Evolutionary conservation across 2,797 vertebrate genomes (phyloP).

Genomic region (Aulostomus chinensis): DNA sequence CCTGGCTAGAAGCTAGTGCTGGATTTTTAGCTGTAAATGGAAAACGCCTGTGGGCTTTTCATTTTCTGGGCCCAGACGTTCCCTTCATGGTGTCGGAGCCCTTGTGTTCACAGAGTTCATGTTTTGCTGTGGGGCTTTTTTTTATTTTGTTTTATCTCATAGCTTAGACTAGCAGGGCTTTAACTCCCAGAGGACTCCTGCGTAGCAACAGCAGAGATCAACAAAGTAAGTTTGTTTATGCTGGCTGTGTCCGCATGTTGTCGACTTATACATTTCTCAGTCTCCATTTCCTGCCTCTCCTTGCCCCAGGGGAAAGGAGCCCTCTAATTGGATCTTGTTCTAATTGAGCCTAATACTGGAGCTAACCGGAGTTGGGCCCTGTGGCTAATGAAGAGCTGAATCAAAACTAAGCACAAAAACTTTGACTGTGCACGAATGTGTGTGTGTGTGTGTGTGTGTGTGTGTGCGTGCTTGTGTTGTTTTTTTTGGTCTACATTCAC

Average conservation of each 20-base stretch:
- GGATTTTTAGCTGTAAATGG: slow-evolving; percentile 99
- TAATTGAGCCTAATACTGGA: slow-evolving; percentile 99
- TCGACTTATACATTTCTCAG: slow-evolving; percentile 98
- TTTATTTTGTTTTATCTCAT: slow-evolving; percentile 94
- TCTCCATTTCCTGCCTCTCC: slow-evolving; percentile 99
- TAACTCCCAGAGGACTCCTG: slow-evolving; percentile 96
- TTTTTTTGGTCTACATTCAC: slow-evolving; percentile 51
- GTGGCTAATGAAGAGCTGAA: slow-evolving; percentile 96
- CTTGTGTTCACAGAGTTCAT: slow-evolving; percentile 99
- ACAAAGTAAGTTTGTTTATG: slow-evolving; percentile 99
- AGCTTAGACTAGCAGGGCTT: slow-evolving; percentile 98
- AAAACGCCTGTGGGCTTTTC: slow-evolving; percentile 99
- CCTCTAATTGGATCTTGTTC: slow-evolving; percentile 99
- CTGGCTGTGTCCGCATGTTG: slow-evolving; percentile 97
- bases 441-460: slow-evolving; percentile 33
- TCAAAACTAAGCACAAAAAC: slow-evolving; percentile 97
- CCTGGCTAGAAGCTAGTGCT: slow-evolving; percentile 97
- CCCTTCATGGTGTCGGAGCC: slow-evolving; percentile 99
- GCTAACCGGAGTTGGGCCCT: slow-evolving; percentile 95
- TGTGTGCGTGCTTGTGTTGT: slow-evolving; percentile 18
- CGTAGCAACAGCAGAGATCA: slow-evolving; percentile 99
- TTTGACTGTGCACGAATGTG: slow-evolving; percentile 80
- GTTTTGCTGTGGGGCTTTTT: slow-evolving; percentile 95
- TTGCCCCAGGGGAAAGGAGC: slow-evolving; percentile 94
- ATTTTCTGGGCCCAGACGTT: slow-evolving; percentile 99